Conservation (phyloP, 2,888 invertebrate genomes). For the Reticulitermes lucifugus region DNA sequence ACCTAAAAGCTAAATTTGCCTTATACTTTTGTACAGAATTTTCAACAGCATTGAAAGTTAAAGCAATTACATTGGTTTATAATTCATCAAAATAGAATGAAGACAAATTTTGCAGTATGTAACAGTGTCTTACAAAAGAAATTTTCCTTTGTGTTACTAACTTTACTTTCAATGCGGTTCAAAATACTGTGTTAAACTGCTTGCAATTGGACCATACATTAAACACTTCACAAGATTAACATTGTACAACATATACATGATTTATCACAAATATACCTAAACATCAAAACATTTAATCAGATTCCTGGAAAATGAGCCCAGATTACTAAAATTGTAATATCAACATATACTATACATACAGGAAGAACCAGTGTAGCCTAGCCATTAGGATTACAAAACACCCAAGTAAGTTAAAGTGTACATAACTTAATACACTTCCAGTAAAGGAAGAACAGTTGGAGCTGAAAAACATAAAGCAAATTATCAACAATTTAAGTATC, state of each 20-base stretch:
- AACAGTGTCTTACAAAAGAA: neutral
- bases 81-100: neutral
- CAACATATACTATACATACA: neutral
- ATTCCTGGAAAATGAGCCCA: neutral
- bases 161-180: neutral
- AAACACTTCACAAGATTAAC: slow-evolving; percentile 15
- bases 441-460: neutral
- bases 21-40: slow-evolving; percentile 8
- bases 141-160: neutral
- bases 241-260: neutral
- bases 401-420: neutral
- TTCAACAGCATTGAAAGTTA: neutral
- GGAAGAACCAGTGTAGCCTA: neutral
- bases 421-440: neutral
- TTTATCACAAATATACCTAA: slow-evolving; percentile 13
- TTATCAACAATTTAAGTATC: no score
- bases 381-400: slow-evolving; percentile 15
- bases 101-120: neutral
- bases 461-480: neutral
- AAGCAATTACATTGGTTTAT: neutral
- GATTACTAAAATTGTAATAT: slow-evolving; percentile 7
- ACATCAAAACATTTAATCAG: neutral
- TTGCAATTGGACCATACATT: slow-evolving; percentile 18
- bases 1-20: neutral
- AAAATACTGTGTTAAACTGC: neutral